Evolutionary conservation across 1,140 invertebrate genomes (phyloP).

Genomic region (Teleopsis dalmanni): DNA sequence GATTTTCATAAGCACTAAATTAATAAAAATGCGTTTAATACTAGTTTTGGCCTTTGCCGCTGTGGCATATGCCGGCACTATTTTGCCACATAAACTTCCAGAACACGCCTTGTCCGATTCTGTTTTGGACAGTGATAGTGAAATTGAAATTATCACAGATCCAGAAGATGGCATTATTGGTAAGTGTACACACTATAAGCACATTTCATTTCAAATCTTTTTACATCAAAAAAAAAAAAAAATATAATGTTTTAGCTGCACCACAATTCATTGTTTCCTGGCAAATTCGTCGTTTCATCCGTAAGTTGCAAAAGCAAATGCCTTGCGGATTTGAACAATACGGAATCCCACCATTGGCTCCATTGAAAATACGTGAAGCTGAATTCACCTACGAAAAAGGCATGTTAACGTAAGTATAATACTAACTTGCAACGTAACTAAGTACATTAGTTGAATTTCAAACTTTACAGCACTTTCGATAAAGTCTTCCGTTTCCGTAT

Average conservation of each 20-base stretch:
- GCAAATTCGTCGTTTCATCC: constrained; percentile 34
- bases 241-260: constrained; percentile 24
- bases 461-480: constrained; percentile 21
- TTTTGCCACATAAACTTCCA: constrained; percentile 13
- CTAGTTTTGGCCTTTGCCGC: constrained; percentile 32
- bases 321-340: constrained; percentile 30
- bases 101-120: constrained; percentile 10
- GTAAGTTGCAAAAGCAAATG: constrained; percentile 36
- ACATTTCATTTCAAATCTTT: no score
- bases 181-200: constrained; percentile 15
- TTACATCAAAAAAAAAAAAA: no score
- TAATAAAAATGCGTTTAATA: constrained; percentile 37
- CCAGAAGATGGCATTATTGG: constrained; percentile 19
- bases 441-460: neutral
- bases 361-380: constrained; percentile 25
- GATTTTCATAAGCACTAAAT: neutral
- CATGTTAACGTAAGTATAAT: constrained; percentile 24
- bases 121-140: constrained; percentile 27
- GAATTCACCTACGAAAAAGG: constrained; percentile 25
- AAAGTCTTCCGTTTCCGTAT: constrained; percentile 30
- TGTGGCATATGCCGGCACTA: constrained; percentile 29
- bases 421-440: neutral
- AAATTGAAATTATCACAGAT: constrained; percentile 26
- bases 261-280: constrained; percentile 33
- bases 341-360: constrained; percentile 34